A percentile compares a stretch with the other conserved stretches of the same genome.
Conservation (phyloP, 2,113 vertebrate genomes). For the Pteronura brasiliensis region DNA sequence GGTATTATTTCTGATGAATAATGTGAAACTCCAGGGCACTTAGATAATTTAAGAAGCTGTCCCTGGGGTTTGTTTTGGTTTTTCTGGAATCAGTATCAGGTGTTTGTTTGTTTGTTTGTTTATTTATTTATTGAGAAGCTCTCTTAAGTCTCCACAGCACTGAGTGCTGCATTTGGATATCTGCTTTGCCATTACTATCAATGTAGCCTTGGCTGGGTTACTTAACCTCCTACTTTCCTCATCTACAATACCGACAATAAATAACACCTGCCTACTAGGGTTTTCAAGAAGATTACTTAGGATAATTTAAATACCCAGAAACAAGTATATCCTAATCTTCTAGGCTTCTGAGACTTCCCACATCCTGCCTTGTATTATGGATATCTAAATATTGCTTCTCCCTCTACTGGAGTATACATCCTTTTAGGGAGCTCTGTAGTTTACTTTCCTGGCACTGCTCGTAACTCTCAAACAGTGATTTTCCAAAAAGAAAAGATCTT, state of each 20-base stretch:
- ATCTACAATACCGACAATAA: neutral
- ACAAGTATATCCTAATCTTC: neutral
- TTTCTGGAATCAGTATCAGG: neutral
- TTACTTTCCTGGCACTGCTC: neutral
- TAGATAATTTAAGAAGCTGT: neutral
- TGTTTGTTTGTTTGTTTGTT: neutral
- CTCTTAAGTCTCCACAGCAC: neutral
- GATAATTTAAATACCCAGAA: neutral
- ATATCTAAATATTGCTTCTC: neutral
- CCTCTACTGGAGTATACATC: neutral
- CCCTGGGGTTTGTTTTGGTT: neutral
- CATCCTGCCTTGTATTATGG: neutral
- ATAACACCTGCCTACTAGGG: neutral
- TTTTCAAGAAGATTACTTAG: neutral
- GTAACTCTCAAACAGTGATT: neutral
- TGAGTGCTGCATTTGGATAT: neutral
- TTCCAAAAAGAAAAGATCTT: constrained; percentile 1
- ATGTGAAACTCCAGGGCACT: neutral
- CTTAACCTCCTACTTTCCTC: neutral
- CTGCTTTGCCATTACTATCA: neutral
- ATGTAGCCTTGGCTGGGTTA: neutral
- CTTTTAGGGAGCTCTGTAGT: too few relatives aligned
- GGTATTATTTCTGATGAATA: neutral
- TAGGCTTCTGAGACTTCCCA: neutral
- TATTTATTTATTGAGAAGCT: neutral